phyloP scores from a whole-genome alignment of 2,113 vertebrate species.

The Erythrocercus mccallii region DNA sequence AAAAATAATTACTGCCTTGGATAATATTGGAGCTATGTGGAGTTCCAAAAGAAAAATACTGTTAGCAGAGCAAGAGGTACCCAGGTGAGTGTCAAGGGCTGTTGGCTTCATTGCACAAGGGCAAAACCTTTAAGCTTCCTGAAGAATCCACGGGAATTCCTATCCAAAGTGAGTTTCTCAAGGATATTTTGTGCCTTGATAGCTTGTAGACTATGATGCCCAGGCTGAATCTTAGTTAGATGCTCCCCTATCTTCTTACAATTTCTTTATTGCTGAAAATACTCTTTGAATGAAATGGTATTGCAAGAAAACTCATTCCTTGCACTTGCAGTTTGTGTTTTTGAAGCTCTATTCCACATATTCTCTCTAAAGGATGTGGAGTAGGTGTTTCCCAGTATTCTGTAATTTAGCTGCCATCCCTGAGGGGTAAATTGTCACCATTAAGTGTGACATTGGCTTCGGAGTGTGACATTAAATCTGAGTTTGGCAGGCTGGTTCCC shows the following conservation, averaged over 20 bases:
- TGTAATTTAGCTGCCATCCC: background rate
- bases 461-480: background rate
- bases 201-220: background rate
- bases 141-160: background rate
- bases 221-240: background rate
- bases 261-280: background rate
- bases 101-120: background rate
- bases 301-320: background rate
- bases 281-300: background rate
- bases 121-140: background rate
- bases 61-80: background rate
- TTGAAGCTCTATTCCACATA: background rate
- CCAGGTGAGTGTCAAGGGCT: background rate
- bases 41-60: background rate
- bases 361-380: background rate
- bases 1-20: background rate
- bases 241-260: background rate
- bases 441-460: background rate
- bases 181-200: background rate
- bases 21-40: background rate
- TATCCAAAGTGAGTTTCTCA: background rate
- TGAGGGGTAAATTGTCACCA: background rate
- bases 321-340: background rate
- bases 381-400: background rate
- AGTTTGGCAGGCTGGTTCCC: background rate